Evolutionary conservation across 2,888 invertebrate species (phyloP).

Genomic region (Automeris io): DNA sequence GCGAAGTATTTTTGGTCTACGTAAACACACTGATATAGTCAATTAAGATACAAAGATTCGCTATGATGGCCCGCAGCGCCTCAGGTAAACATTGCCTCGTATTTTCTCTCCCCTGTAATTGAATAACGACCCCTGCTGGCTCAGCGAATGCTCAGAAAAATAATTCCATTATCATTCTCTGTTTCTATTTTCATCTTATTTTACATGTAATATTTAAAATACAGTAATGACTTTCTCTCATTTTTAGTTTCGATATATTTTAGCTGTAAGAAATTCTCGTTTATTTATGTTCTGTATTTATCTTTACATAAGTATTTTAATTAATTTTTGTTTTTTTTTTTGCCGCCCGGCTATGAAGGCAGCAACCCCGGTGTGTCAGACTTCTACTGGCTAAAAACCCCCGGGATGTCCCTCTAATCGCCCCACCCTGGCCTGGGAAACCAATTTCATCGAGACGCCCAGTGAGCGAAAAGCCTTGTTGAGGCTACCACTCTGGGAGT

Average conservation of each 20-base stretch:
- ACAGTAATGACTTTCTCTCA: conserved; percentile 20
- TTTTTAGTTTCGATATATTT: conserved; percentile 5
- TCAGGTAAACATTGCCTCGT: conserved; percentile 53
- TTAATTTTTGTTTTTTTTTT: too few relatives aligned
- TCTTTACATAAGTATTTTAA: too few relatives aligned
- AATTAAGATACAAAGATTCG: conserved; percentile 48
- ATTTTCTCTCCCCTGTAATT: conserved; percentile 58
- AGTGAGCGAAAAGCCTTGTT: too few relatives aligned
- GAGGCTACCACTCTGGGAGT: too few relatives aligned
- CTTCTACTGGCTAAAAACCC: too few relatives aligned
- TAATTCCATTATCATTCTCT: conserved; percentile 55
- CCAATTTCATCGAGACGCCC: too few relatives aligned
- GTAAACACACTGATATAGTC: conserved; percentile 24
- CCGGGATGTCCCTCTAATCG: too few relatives aligned
- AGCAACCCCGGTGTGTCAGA: too few relatives aligned
- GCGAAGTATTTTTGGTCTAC: not conserved
- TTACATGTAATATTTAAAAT: conserved; percentile 40
- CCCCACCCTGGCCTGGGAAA: too few relatives aligned
- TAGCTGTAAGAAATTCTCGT: too few relatives aligned
- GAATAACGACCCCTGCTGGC: conserved; percentile 59
- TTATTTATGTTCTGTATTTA: too few relatives aligned
- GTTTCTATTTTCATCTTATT: conserved; percentile 31
- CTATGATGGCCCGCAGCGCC: conserved; percentile 46
- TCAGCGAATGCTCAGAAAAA: conserved; percentile 56
- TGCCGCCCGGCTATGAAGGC: too few relatives aligned